These are phyloP conservation scores for Alectoris magna DNA, from an alignment of 2,797 vertebrate species.

Conservation along the genomic window DNA sequence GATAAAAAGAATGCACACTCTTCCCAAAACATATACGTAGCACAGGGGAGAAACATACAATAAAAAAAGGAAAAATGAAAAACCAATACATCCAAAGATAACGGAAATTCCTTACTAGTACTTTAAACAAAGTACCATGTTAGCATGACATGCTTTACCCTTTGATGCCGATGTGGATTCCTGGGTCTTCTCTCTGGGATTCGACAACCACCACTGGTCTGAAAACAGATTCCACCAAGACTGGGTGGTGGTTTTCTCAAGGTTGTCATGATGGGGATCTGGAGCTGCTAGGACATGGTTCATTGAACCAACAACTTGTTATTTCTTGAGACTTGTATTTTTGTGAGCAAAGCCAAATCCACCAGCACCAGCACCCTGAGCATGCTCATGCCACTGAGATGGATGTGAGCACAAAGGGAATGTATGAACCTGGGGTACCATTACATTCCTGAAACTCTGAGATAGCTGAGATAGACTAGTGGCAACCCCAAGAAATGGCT, in stretches of 20 bases:
- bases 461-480: neutral
- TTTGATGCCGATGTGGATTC: neutral
- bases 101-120: slow-evolving; percentile 68
- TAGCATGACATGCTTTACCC: slow-evolving; percentile 23
- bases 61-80: neutral
- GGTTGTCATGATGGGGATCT: neutral
- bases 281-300: neutral
- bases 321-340: neutral
- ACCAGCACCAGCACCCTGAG: neutral
- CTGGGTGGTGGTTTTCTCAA: neutral
- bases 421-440: neutral
- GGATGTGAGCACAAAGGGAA: neutral
- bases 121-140: neutral
- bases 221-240: neutral
- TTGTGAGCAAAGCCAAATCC: neutral
- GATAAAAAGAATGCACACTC: neutral
- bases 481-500: neutral
- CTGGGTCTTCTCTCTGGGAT: neutral
- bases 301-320: neutral
- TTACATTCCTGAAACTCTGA: neutral
- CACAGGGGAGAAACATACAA: accelerated
- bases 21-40: neutral
- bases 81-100: neutral
- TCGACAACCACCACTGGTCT: neutral
- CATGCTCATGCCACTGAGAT: neutral